Conservation (phyloP, 1,140 invertebrate genomes). For the Artemia franciscana region DNA sequence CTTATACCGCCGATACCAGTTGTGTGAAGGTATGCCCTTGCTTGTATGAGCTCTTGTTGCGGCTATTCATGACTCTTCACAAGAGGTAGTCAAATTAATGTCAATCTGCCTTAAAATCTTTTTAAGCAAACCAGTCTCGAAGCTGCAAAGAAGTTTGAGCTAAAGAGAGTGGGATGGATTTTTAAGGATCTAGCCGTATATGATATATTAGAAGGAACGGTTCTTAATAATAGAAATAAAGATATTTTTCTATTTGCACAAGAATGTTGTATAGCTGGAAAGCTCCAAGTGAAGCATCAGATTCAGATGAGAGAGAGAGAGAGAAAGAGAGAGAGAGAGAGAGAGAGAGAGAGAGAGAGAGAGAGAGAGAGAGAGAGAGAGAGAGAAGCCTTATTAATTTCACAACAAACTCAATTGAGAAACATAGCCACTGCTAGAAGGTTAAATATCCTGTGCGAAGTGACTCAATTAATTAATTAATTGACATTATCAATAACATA, state of each 20-base stretch:
- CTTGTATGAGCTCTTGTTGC: conserved; percentile 76
- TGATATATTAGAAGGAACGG: conserved; percentile 64
- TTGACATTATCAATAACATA: too few species aligned
- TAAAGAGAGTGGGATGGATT: conserved; percentile 83
- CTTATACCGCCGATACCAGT: conserved; percentile 72
- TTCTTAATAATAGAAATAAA: conserved; percentile 50
- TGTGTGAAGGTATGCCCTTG: conserved; percentile 75
- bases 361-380: too few species aligned
- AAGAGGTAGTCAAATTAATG: conserved; percentile 44
- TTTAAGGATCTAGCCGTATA: conserved; percentile 90
- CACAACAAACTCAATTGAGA: too few species aligned
- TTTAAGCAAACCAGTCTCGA: conserved; percentile 42
- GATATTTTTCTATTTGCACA: conserved; percentile 87
- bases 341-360: too few species aligned
- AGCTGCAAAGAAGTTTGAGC: conserved; percentile 51
- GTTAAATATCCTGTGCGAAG: too few species aligned
- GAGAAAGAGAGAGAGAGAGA: too few species aligned
- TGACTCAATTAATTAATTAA: too few species aligned
- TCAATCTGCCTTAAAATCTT: conserved; percentile 44
- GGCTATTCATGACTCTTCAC: conserved; percentile 95
- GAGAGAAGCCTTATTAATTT: too few species aligned
- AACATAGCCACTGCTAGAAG: too few species aligned
- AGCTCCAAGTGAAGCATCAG: conserved; percentile 78
- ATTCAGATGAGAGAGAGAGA: too few species aligned
- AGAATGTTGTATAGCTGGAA: conserved; percentile 91